phyloP scores from a whole-genome alignment of 2,888 invertebrate genomes.

The Lepetodrilus schrolli region DNA sequence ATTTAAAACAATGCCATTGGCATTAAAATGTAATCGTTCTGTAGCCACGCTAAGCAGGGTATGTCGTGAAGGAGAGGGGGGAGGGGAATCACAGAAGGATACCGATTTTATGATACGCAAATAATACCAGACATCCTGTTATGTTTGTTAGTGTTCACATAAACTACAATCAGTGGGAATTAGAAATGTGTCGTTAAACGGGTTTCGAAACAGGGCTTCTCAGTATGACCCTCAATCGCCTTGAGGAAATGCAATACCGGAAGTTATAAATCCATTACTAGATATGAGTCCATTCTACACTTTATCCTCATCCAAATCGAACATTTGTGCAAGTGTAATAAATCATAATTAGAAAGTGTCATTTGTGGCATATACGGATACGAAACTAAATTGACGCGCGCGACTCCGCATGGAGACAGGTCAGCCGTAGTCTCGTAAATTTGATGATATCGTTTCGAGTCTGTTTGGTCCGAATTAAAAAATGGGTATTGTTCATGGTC shows the following conservation, averaged over 20 bases:
- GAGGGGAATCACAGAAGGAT: no score
- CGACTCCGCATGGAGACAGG: conserved; percentile 8
- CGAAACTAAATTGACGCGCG: conserved; percentile 11
- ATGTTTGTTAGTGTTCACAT: no score
- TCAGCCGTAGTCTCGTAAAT: conserved; percentile 24
- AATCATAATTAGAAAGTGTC: conserved; percentile 12
- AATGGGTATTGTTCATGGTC: not conserved
- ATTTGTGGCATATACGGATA: conserved; percentile 13
- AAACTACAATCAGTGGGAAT: no score
- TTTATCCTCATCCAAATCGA: not conserved
- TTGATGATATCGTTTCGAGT: conserved; percentile 1
- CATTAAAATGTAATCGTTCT: no score
- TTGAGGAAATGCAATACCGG: conserved; percentile 2
- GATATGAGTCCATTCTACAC: not conserved
- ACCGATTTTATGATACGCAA: no score
- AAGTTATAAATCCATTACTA: conserved; percentile 18
- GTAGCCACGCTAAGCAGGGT: no score
- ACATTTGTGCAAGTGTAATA: conserved; percentile 10
- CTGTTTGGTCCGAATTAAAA: conserved; percentile 10
- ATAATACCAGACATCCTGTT: no score
- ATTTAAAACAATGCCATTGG: no score
- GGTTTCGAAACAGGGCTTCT: no score
- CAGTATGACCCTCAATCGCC: no score
- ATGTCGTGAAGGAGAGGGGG: no score
- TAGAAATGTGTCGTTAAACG: no score